A percentile compares a stretch with the other conserved stretches of the same genome.
These are phyloP conservation scores for Hassar affinis DNA, from an alignment of 2,113 vertebrate species.

Conservation along the genomic window DNA sequence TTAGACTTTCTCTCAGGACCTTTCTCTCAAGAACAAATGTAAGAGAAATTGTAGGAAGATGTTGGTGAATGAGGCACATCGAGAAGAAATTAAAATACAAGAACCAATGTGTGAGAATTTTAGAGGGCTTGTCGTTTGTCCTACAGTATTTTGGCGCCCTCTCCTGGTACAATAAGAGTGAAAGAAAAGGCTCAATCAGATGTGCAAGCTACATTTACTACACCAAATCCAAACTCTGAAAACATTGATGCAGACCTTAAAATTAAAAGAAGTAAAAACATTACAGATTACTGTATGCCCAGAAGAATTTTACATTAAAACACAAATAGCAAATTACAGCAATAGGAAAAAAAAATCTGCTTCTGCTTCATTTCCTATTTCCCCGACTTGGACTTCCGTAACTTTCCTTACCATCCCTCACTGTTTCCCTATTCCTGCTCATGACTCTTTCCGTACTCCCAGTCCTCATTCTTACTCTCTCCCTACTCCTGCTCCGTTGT, in stretches of 20 bases:
- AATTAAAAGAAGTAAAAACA: background rate
- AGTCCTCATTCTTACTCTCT: conserved; percentile 17
- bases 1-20: no score
- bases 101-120: background rate
- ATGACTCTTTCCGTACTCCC: conserved; percentile 50
- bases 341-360: background rate
- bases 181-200: background rate
- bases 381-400: conserved; percentile 50
- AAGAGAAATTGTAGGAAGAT: no score
- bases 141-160: conserved; percentile 36
- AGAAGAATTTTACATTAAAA: background rate
- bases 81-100: background rate
- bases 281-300: background rate
- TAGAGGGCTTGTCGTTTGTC: background rate
- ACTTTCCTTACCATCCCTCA: conserved; percentile 51
- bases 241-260: background rate
- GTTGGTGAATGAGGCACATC: background rate
- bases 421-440: conserved; percentile 46
- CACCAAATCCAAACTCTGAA: background rate
- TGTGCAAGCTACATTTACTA: background rate
- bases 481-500: conserved; percentile 34
- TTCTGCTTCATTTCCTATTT: conserved; percentile 3
- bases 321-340: background rate
- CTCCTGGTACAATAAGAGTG: conserved; percentile 19
- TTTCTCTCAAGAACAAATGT: no score